Percentiles rank a stretch among this genome's conserved stretches.
phyloP scores from a whole-genome alignment of 1,140 invertebrate species.

The Neodiprion lecontei region DNA sequence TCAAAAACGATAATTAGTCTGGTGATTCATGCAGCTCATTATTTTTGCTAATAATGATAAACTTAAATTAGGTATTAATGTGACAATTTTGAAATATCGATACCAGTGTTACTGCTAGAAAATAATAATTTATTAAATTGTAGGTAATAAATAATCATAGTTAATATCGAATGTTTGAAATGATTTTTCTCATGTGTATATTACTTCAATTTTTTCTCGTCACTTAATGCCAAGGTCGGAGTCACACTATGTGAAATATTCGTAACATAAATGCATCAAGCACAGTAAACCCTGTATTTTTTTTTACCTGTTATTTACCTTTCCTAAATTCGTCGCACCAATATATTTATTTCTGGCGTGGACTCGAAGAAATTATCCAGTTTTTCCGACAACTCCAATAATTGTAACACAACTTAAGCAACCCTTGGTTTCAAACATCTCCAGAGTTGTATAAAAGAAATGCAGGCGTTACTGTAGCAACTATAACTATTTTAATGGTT shows the following conservation, averaged over 20 bases:
- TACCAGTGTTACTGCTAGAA: not conserved
- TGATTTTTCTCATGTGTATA: not conserved
- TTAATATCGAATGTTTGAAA: not conserved
- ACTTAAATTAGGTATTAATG: not conserved
- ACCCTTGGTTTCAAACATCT: not conserved
- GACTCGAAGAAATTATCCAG: no score
- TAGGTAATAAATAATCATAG: constrained; percentile 1
- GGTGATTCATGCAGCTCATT: not conserved
- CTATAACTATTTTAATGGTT: constrained; percentile 6
- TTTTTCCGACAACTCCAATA: no score
- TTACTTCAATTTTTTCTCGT: not conserved
- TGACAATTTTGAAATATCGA: constrained; percentile 5
- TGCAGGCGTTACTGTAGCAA: constrained; percentile 37
- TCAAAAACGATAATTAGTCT: not conserved
- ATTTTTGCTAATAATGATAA: not conserved
- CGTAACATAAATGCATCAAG: not conserved
- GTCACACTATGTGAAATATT: not conserved
- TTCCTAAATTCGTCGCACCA: constrained; percentile 16
- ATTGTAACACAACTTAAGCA: not conserved
- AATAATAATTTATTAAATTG: not conserved
- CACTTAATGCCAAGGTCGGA: not conserved
- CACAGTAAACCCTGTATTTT: not conserved
- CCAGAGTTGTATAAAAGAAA: not conserved
- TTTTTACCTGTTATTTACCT: not conserved
- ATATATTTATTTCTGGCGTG: not conserved